Evolutionary conservation across 2,113 vertebrate genomes (phyloP).

Genomic region (Macroglossus sobrinus): DNA sequence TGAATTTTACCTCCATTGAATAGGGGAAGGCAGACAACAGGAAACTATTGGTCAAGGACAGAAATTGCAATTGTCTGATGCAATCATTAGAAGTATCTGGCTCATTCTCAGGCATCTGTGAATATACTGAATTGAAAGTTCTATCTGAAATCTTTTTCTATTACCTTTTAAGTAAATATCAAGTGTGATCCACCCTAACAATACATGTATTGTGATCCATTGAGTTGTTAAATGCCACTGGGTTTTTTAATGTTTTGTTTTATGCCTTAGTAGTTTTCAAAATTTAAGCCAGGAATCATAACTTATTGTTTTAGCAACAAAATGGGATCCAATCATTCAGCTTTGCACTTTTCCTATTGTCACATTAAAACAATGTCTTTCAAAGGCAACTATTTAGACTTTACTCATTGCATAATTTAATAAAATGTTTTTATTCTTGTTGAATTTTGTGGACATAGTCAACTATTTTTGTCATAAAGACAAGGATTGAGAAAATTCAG

Average conservation of each 20-base stretch:
- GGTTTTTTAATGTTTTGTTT: background rate
- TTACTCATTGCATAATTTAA: background rate
- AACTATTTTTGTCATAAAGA: background rate
- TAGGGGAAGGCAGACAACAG: background rate
- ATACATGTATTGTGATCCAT: background rate
- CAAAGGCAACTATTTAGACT: background rate
- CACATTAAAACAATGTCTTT: background rate
- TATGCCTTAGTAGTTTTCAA: background rate
- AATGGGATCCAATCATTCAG: background rate
- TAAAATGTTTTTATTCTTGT: background rate
- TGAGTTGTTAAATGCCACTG: background rate
- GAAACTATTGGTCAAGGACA: background rate
- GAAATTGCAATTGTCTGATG: background rate
- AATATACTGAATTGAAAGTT: background rate
- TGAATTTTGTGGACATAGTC: background rate
- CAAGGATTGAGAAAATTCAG: background rate
- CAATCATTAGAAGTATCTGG: background rate
- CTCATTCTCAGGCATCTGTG: background rate
- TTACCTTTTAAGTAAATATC: background rate
- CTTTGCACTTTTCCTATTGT: background rate
- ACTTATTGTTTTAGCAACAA: background rate
- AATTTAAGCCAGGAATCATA: background rate
- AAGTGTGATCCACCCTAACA: background rate
- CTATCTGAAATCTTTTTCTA: background rate
- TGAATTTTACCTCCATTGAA: background rate